Evolutionary conservation across 2,888 invertebrate genomes (phyloP).

Genomic region (Morpho deidamia): DNA sequence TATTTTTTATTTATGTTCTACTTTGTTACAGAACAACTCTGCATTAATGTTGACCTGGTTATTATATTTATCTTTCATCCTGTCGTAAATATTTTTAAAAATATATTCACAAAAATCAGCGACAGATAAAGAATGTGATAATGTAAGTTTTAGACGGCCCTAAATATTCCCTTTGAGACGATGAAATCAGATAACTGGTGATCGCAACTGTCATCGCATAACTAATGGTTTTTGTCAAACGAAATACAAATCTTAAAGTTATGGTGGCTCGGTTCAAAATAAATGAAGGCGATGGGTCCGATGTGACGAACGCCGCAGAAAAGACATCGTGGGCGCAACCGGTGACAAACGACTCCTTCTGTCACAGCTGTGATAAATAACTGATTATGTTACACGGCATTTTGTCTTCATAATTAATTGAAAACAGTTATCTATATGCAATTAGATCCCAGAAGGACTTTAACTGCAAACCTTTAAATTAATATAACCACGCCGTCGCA

Average conservation of each 20-base stretch:
- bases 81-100: background rate
- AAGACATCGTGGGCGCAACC: slow-evolving; percentile 66
- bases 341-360: slow-evolving; percentile 70
- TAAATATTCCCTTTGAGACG: slow-evolving; percentile 56
- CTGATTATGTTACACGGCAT: slow-evolving; percentile 74
- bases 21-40: too few species aligned
- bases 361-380: slow-evolving; percentile 74
- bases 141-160: slow-evolving; percentile 39
- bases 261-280: slow-evolving; percentile 47
- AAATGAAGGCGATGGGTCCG: slow-evolving; percentile 20
- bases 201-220: slow-evolving; percentile 66
- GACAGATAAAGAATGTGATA: slow-evolving; percentile 28
- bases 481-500: slow-evolving; percentile 40
- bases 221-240: slow-evolving; percentile 43
- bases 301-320: slow-evolving; percentile 63
- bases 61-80: background rate
- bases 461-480: slow-evolving; percentile 45
- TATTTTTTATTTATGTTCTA: too few species aligned
- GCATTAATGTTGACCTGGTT: too few species aligned
- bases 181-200: slow-evolving; percentile 66
- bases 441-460: slow-evolving; percentile 43
- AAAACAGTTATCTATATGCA: slow-evolving; percentile 58
- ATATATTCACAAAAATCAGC: slow-evolving; percentile 24
- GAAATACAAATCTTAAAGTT: slow-evolving; percentile 44
- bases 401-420: slow-evolving; percentile 73